Conservation (phyloP, 2,797 vertebrate species). For the Dryobates pubescens region DNA sequence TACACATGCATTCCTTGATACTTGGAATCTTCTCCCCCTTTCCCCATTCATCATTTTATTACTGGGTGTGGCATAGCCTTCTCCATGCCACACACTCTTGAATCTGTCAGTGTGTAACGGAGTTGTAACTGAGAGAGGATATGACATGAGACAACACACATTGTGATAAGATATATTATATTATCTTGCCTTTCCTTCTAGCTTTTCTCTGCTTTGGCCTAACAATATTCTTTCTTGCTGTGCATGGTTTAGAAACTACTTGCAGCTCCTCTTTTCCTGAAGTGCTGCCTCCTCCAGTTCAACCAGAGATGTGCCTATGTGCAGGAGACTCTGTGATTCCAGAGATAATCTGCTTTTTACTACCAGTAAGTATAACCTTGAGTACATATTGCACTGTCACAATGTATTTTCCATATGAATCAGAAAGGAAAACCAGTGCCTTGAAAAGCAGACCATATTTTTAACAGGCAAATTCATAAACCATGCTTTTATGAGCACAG, state of each 20-base stretch:
- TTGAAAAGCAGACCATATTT: conserved; percentile 48
- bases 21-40: not conserved
- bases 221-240: not conserved
- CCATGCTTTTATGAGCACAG: conserved; percentile 28
- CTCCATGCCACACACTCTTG: not conserved
- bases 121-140: not conserved
- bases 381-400: conserved; percentile 63
- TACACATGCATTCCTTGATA: not conserved
- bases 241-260: not conserved
- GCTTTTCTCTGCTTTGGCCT: not conserved
- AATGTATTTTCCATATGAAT: conserved; percentile 52
- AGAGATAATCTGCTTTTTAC: conserved; percentile 65
- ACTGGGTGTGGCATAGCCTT: not conserved
- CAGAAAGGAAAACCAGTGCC: conserved; percentile 32
- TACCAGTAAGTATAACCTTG: conserved; percentile 69
- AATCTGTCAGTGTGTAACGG: not conserved
- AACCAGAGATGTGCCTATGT: not conserved
- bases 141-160: not conserved
- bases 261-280: not conserved
- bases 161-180: not conserved
- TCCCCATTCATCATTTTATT: not conserved
- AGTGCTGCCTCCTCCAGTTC: not conserved
- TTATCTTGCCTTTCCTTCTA: not conserved
- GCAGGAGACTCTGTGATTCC: conserved; percentile 41
- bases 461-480: conserved; percentile 49